phyloP scores from a whole-genome alignment of 2,797 vertebrate species.

The Pseudochromis fuscus region DNA sequence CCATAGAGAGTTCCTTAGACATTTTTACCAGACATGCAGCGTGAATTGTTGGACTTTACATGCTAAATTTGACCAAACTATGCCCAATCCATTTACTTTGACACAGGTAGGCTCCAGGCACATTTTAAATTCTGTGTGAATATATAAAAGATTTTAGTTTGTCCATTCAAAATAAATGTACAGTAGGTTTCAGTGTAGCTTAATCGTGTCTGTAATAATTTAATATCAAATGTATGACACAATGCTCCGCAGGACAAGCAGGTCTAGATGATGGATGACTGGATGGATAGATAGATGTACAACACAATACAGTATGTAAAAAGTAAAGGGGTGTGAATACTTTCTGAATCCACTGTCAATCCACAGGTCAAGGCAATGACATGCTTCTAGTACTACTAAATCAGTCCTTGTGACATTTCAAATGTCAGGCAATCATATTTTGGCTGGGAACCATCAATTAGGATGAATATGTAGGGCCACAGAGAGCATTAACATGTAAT shows the following conservation, averaged over 20 bases:
- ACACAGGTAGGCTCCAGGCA: background rate
- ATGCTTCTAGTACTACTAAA: conserved; percentile 37
- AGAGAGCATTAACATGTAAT: conserved; percentile 62
- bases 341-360: conserved; percentile 3
- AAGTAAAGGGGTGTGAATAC: conserved; percentile 15
- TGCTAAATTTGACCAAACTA: background rate
- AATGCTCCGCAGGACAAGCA: no score
- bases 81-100: background rate
- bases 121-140: background rate
- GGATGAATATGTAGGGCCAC: conserved; percentile 51
- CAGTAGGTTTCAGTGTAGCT: no score
- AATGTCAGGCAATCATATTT: conserved; percentile 59
- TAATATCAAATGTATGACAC: no score
- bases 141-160: no score
- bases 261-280: no score
- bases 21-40: background rate
- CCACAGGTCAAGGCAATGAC: conserved; percentile 50
- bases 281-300: background rate
- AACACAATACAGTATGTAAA: background rate
- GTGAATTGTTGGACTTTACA: background rate
- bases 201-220: no score
- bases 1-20: background rate
- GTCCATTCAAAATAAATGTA: background rate
- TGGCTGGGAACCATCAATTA: conserved; percentile 52
- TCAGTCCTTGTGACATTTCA: conserved; percentile 55